Evolutionary conservation across 2,888 invertebrate species (phyloP).

Genomic region (Epirrhoe tristata): DNA sequence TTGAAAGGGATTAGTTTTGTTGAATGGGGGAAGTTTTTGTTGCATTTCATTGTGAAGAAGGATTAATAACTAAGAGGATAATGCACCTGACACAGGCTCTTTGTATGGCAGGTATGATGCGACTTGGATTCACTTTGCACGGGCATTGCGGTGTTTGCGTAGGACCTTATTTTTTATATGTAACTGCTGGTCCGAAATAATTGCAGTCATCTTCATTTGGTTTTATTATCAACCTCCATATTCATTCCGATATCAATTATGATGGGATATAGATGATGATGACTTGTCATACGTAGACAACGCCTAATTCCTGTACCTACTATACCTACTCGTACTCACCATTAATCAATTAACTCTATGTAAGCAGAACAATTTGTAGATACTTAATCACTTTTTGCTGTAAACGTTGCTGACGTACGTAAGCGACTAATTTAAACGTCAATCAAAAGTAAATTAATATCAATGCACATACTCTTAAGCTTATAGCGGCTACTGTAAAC

Average conservation of each 20-base stretch:
- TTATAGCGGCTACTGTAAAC: conserved; percentile 41
- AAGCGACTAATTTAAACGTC: conserved; percentile 22
- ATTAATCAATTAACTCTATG: not conserved
- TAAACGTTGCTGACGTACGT: not conserved
- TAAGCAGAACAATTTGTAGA: not conserved
- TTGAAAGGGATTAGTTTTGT: conserved; percentile 71
- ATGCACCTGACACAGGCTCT: conserved; percentile 76
- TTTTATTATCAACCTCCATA: not conserved
- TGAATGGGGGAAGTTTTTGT: conserved; percentile 73
- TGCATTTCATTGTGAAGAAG: conserved; percentile 64
- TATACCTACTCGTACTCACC: no score
- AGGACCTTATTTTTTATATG: conserved; percentile 47
- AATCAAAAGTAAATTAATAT: conserved; percentile 38
- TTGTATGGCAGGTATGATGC: conserved; percentile 70
- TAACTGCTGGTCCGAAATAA: conserved; percentile 5
- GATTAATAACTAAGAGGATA: conserved; percentile 75
- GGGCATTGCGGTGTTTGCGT: conserved; percentile 69
- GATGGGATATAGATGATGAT: no score
- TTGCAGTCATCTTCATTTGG: conserved; percentile 1
- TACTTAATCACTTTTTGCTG: not conserved
- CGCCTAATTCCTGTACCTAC: no score
- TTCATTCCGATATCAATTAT: not conserved
- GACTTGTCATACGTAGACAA: no score
- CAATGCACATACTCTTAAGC: conserved; percentile 28
- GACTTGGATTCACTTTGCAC: conserved; percentile 48